phyloP scores from a whole-genome alignment of 1,140 invertebrate genomes.

The Penaeus chinensis region DNA sequence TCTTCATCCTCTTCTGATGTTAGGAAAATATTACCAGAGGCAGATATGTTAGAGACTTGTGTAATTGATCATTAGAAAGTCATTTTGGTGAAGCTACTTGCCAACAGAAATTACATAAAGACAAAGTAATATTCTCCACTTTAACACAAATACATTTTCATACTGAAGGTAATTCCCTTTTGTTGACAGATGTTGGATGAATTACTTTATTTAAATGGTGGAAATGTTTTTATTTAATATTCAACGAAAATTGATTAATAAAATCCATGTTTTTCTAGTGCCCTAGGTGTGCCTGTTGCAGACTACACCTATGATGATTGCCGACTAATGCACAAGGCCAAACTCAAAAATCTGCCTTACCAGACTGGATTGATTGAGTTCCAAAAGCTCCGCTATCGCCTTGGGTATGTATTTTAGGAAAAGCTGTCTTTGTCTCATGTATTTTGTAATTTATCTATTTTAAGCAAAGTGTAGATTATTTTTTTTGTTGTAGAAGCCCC shows the following conservation, averaged over 20 bases:
- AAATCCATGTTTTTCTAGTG: conserved; percentile 34
- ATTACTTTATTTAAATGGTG: background rate
- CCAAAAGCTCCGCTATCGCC: conserved; percentile 77
- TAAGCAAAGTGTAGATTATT: background rate
- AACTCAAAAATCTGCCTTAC: conserved; percentile 82
- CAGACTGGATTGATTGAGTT: conserved; percentile 80
- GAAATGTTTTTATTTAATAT: too few species aligned
- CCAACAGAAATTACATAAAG: too few species aligned
- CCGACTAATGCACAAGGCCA: conserved; percentile 83
- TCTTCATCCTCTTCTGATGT: too few species aligned
- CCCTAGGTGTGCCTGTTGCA: conserved; percentile 62
- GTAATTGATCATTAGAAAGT: too few species aligned
- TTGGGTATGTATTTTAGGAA: conserved; percentile 47
- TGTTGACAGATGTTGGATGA: background rate
- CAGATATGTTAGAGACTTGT: too few species aligned
- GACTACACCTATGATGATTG: conserved; percentile 85
- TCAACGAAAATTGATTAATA: too few species aligned
- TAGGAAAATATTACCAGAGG: too few species aligned
- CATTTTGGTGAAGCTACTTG: too few species aligned
- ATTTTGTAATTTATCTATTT: background rate
- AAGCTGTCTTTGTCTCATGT: background rate
- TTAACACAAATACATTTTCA: too few species aligned
- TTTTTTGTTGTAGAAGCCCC: too few species aligned
- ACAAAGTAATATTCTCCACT: too few species aligned
- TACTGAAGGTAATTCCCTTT: too few species aligned